Conservation (phyloP, 2,888 invertebrate genomes). For the Agonum fuliginosum region DNA sequence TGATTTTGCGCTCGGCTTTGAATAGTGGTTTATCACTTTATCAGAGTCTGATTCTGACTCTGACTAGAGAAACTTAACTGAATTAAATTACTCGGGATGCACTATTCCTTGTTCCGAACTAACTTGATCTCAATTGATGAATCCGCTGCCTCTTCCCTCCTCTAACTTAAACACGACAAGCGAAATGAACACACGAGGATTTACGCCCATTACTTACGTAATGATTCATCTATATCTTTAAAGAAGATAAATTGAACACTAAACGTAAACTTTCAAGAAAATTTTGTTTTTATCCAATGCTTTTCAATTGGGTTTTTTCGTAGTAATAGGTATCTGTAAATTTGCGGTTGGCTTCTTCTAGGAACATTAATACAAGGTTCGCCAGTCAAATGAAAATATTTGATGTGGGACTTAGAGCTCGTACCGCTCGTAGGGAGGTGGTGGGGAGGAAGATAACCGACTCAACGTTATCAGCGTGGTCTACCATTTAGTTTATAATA, state of each 20-base stretch:
- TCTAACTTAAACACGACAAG: neutral
- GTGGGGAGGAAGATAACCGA: too few relatives aligned
- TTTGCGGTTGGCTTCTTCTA: too few relatives aligned
- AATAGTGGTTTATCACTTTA: neutral
- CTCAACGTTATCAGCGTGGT: too few relatives aligned
- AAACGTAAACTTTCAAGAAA: too few relatives aligned
- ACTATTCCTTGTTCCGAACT: neutral
- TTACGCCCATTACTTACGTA: neutral
- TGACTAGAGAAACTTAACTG: neutral
- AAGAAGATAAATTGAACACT: neutral
- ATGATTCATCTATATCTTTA: neutral
- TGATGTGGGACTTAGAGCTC: too few relatives aligned
- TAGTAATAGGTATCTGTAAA: too few relatives aligned
- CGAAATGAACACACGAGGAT: constrained; percentile 2
- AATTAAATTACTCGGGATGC: neutral
- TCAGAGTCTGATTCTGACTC: neutral
- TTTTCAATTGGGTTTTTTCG: too few relatives aligned
- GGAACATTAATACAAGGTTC: too few relatives aligned
- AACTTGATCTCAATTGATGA: constrained; percentile 2
- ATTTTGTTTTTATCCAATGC: too few relatives aligned
- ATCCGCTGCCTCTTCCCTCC: neutral
- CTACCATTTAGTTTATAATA: too few relatives aligned
- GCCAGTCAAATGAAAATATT: too few relatives aligned
- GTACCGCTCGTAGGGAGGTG: too few relatives aligned
- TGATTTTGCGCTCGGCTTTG: neutral